Evolutionary conservation across 2,113 vertebrate genomes (phyloP).

Genomic region (Cettia cetti): DNA sequence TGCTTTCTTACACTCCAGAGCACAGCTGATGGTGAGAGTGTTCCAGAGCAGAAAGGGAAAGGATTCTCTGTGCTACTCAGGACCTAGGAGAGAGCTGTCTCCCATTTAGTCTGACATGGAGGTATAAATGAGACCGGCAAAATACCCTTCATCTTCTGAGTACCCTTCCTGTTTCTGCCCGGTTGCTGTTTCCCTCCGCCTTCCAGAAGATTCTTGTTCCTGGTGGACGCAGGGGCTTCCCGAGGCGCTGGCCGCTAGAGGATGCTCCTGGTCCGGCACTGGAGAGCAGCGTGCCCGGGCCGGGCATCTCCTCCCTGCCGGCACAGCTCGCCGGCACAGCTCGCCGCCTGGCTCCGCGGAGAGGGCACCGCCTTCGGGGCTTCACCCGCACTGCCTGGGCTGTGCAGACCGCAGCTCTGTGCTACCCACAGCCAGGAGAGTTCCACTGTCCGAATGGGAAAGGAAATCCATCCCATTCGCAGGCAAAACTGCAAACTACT

Average conservation of each 20-base stretch:
- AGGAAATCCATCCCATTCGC: neutral
- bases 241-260: slow-evolving; percentile 42
- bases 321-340: neutral
- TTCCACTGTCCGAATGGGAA: neutral
- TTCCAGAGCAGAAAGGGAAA: neutral
- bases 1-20: neutral
- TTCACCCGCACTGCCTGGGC: neutral
- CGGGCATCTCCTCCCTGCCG: neutral
- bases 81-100: neutral
- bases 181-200: neutral
- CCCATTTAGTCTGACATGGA: neutral
- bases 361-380: neutral
- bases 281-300: neutral
- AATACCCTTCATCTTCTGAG: neutral
- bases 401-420: neutral
- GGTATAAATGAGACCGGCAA: neutral
- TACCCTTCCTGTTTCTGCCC: neutral
- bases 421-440: neutral
- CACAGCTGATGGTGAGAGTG: neutral
- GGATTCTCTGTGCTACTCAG: neutral
- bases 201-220: slow-evolving; percentile 53
- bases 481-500: neutral
- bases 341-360: neutral
- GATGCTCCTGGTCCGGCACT: slow-evolving; percentile 20
- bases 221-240: neutral